Conservation (phyloP, 2,113 vertebrate genomes). For the Cyphomyrus discorhynchus region DNA sequence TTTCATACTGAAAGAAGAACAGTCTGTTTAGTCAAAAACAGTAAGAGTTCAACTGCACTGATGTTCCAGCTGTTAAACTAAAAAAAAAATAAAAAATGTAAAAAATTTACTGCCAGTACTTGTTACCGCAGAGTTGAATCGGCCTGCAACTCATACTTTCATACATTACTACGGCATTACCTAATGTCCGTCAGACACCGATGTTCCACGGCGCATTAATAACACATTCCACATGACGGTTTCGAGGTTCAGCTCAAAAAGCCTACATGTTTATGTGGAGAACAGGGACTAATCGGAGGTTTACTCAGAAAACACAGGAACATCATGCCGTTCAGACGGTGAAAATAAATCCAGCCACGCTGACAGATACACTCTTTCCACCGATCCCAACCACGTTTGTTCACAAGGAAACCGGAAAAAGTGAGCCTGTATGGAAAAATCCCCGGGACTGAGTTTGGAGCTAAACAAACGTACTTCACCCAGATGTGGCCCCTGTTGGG, state of each 20-base stretch:
- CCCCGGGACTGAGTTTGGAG: not conserved
- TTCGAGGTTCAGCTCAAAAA: not conserved
- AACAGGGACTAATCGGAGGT: not conserved
- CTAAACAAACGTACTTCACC: not conserved
- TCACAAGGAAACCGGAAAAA: not conserved
- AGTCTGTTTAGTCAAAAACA: not conserved
- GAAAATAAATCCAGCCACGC: not conserved
- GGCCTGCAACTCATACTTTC: not conserved
- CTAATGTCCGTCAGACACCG: not conserved
- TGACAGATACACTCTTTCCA: not conserved
- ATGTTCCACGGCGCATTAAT: not conserved
- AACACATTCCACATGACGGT: not conserved
- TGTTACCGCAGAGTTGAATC: not conserved
- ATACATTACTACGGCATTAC: not conserved
- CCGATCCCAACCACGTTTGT: not conserved
- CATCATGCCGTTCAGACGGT: not conserved
- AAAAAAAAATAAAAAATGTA: not conserved
- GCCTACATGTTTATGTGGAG: not conserved
- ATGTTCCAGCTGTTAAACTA: not conserved
- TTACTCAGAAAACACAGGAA: not conserved
- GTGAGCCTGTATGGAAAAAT: not conserved
- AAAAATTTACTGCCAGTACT: not conserved
- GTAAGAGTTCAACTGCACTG: not conserved
- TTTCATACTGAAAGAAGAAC: not conserved
- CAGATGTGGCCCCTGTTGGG: not conserved